phyloP scores from a whole-genome alignment of 2,797 vertebrate genomes.

The Rhinophrynus dorsalis region DNA sequence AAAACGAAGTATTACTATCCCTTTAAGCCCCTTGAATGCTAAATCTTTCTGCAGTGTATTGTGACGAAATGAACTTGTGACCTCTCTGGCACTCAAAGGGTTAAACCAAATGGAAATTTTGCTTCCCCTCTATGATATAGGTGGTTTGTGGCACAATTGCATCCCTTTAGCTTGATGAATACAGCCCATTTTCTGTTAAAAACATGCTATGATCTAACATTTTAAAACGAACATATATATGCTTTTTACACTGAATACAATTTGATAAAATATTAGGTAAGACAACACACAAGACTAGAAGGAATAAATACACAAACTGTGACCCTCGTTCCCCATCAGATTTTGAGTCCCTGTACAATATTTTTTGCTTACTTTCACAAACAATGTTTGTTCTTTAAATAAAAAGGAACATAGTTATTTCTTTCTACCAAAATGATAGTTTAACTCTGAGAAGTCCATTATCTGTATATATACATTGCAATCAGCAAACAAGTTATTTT shows the following conservation, averaged over 20 bases:
- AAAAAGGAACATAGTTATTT: not conserved
- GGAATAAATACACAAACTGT: not conserved
- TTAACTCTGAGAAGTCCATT: not conserved
- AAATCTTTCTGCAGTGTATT: too few relatives aligned
- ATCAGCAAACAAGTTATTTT: slow-evolving; percentile 48
- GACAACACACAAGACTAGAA: not conserved
- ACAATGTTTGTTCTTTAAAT: not conserved
- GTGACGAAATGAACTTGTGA: too few relatives aligned
- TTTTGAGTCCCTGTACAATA: not conserved
- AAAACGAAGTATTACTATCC: too few relatives aligned
- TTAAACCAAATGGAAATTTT: too few relatives aligned
- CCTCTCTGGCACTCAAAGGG: too few relatives aligned
- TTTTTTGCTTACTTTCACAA: not conserved
- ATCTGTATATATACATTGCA: slow-evolving; percentile 8
- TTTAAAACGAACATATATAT: not conserved
- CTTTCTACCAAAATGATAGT: not conserved
- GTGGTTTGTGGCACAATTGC: too few relatives aligned
- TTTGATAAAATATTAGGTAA: slow-evolving; percentile 9
- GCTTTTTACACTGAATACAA: not conserved
- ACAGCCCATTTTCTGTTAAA: too few relatives aligned
- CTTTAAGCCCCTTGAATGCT: too few relatives aligned
- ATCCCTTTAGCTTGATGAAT: too few relatives aligned
- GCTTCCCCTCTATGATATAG: too few relatives aligned
- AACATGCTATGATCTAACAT: slow-evolving; percentile 6
- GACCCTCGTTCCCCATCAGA: not conserved